These are phyloP conservation scores for Enteromius radiatus DNA, from an alignment of 2,797 vertebrate species.

Conservation along the genomic window DNA sequence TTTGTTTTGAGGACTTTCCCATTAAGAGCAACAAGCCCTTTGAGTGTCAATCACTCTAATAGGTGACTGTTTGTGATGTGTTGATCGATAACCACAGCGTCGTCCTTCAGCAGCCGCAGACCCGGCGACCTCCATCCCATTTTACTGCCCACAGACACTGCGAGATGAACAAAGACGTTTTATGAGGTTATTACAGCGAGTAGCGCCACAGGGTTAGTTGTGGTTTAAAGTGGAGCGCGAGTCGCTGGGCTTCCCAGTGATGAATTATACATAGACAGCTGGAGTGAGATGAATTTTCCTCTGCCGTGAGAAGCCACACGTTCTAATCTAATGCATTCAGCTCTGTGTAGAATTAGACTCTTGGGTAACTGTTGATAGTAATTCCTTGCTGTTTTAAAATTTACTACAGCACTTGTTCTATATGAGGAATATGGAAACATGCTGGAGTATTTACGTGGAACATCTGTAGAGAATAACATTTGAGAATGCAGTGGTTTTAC, in stretches of 20 bases:
- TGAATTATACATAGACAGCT: conserved; percentile 45
- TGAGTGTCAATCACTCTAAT: conserved; percentile 50
- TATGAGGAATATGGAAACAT: background rate
- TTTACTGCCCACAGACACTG: conserved; percentile 44
- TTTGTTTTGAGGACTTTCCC: background rate
- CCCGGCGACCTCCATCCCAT: background rate
- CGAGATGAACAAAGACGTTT: conserved; percentile 48
- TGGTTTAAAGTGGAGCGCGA: conserved; percentile 31
- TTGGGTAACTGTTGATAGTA: background rate
- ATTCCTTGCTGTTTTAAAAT: background rate
- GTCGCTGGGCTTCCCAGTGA: conserved; percentile 10
- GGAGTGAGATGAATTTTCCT: conserved; percentile 4
- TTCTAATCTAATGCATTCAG: background rate
- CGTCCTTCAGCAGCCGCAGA: conserved; percentile 39
- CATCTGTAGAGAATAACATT: background rate
- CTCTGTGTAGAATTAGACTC: background rate
- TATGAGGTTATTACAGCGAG: conserved; percentile 42
- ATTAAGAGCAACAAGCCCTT: conserved; percentile 16
- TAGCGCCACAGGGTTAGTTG: conserved; percentile 36
- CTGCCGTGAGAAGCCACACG: background rate
- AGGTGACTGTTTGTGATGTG: conserved; percentile 46
- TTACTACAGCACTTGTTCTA: background rate
- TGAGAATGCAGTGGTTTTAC: background rate
- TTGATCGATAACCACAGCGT: conserved; percentile 58
- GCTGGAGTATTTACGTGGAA: background rate